phyloP scores from a whole-genome alignment of 2,797 vertebrate species.

The Acanthiza pusilla region DNA sequence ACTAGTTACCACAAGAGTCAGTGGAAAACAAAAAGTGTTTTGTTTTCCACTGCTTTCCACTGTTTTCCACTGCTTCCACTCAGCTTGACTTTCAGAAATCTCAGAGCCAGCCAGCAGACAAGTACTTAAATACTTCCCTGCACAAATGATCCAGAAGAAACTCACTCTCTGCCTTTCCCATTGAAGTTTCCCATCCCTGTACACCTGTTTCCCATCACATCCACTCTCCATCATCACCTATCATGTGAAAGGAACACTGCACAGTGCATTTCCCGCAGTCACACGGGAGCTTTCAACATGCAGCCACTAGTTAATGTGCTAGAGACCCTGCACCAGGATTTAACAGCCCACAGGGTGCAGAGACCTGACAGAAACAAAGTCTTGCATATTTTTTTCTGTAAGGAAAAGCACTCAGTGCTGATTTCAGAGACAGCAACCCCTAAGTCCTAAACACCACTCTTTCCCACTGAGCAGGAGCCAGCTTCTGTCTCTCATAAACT shows the following conservation, averaged over 20 bases:
- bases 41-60: no score
- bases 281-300: background rate
- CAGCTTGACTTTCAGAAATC: background rate
- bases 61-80: no score
- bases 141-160: background rate
- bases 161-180: background rate
- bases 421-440: background rate
- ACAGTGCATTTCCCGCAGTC: background rate
- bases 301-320: background rate
- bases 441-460: background rate
- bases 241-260: background rate
- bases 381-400: background rate
- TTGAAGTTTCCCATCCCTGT: background rate
- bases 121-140: background rate
- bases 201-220: background rate
- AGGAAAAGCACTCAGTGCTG: background rate
- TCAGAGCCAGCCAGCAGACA: background rate
- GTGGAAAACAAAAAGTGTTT: background rate
- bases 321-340: background rate
- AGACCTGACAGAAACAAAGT: background rate
- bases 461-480: background rate
- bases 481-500: background rate
- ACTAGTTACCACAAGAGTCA: background rate
- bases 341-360: background rate
- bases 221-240: background rate